Evolutionary conservation across 1,140 invertebrate genomes (phyloP).

Genomic region (Rhynchophorus ferrugineus): DNA sequence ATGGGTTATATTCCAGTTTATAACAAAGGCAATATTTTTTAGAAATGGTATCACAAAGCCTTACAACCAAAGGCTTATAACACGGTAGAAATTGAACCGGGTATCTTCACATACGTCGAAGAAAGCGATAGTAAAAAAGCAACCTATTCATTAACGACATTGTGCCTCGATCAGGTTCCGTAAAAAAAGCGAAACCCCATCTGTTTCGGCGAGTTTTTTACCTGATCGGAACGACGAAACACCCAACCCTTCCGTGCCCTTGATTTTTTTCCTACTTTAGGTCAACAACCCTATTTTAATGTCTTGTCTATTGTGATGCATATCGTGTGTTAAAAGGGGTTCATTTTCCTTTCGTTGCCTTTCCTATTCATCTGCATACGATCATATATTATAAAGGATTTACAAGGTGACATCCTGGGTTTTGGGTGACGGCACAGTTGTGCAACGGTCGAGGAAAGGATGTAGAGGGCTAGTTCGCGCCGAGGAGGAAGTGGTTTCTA

Average conservation of each 20-base stretch:
- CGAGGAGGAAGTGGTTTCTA: neutral
- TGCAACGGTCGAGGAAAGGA: neutral
- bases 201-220: conserved; percentile 6
- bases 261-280: conserved; percentile 10
- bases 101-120: too few relatives aligned
- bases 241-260: neutral
- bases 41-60: too few relatives aligned
- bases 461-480: neutral
- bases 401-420: conserved; percentile 11
- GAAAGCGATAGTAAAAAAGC: conserved; percentile 8
- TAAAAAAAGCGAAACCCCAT: conserved; percentile 13
- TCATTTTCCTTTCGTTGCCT: conserved; percentile 11
- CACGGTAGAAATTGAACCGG: too few relatives aligned
- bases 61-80: too few relatives aligned
- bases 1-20: too few relatives aligned
- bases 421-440: conserved; percentile 1
- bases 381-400: conserved; percentile 12
- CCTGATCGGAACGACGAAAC: conserved; percentile 1
- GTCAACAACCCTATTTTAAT: conserved; percentile 11
- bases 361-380: conserved; percentile 13
- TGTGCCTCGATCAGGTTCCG: conserved; percentile 12
- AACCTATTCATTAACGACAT: conserved; percentile 10
- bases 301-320: conserved; percentile 14
- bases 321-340: conserved; percentile 16
- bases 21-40: too few relatives aligned